phyloP scores from a whole-genome alignment of 2,797 vertebrate genomes.

The Heterohyrax brucei region DNA sequence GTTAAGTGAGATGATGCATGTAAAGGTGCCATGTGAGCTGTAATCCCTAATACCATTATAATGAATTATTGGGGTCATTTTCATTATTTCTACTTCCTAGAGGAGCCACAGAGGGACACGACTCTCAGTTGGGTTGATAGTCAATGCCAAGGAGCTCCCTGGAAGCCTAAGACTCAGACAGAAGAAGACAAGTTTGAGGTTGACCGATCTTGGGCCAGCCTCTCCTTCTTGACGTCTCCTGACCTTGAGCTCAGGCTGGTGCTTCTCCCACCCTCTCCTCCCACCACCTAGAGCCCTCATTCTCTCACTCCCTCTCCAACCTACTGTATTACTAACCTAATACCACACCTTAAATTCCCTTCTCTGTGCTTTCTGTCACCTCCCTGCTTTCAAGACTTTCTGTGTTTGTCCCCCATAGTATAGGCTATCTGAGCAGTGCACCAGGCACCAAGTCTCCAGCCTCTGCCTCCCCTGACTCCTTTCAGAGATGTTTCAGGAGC shows the following conservation, averaged over 20 bases:
- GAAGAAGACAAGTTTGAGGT: background rate
- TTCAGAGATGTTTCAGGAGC: background rate
- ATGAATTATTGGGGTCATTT: conserved; percentile 28
- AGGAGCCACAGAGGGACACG: conserved; percentile 1
- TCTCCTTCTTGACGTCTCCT: conserved; percentile 6
- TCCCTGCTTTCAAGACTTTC: background rate
- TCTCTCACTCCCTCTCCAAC: background rate
- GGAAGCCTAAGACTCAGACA: background rate
- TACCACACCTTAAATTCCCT: background rate
- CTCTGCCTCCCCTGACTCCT: background rate
- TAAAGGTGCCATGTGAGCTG: conserved; percentile 65
- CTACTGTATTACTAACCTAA: background rate
- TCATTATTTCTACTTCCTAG: conserved; percentile 59
- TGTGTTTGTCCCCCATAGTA: background rate
- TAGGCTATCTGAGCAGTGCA: background rate
- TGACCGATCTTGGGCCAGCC: background rate
- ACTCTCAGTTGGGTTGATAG: background rate
- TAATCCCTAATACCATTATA: conserved; percentile 65
- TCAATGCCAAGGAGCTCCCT: conserved; percentile 33
- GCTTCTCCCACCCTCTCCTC: background rate
- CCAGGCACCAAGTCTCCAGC: background rate
- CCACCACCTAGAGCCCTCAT: background rate
- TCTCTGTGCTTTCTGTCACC: background rate
- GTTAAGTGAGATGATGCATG: conserved; percentile 66
- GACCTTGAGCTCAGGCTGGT: too few relatives aligned